Conservation (phyloP, 2,113 vertebrate species). For the Vicugna pacos region DNA sequence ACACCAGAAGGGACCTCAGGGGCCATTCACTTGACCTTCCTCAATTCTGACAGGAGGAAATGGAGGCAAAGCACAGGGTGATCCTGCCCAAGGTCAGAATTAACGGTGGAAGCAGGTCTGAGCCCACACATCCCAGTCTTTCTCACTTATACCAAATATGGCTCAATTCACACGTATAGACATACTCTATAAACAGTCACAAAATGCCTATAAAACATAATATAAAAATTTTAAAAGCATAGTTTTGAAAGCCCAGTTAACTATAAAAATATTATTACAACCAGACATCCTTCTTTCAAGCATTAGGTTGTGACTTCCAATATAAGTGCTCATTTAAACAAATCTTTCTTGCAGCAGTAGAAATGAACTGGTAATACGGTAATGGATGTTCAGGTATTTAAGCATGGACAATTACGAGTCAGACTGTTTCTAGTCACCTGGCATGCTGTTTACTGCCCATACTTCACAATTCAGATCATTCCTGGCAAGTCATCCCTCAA, state of each 20-base stretch:
- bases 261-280: slow-evolving; percentile 74
- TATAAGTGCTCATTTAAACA: slow-evolving; percentile 60
- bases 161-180: not conserved
- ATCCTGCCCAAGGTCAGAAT: not conserved
- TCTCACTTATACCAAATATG: not conserved
- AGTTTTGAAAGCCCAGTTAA: slow-evolving; percentile 67
- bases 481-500: not conserved
- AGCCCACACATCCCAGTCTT: not conserved
- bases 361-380: slow-evolving; percentile 51
- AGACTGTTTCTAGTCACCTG: slow-evolving; percentile 42
- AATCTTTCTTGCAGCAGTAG: slow-evolving; percentile 53
- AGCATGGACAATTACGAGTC: slow-evolving; percentile 7
- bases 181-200: slow-evolving; percentile 34
- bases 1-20: not conserved
- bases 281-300: slow-evolving; percentile 23
- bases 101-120: not conserved
- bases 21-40: not conserved
- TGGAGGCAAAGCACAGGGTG: not conserved
- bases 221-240: slow-evolving; percentile 54
- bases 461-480: slow-evolving; percentile 18
- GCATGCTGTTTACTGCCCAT: slow-evolving; percentile 26
- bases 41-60: not conserved
- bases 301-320: slow-evolving; percentile 51
- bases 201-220: slow-evolving; percentile 60
- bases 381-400: slow-evolving; percentile 47